Conservation (phyloP, 2,888 invertebrate genomes). For the Campopleginae sp. region DNA sequence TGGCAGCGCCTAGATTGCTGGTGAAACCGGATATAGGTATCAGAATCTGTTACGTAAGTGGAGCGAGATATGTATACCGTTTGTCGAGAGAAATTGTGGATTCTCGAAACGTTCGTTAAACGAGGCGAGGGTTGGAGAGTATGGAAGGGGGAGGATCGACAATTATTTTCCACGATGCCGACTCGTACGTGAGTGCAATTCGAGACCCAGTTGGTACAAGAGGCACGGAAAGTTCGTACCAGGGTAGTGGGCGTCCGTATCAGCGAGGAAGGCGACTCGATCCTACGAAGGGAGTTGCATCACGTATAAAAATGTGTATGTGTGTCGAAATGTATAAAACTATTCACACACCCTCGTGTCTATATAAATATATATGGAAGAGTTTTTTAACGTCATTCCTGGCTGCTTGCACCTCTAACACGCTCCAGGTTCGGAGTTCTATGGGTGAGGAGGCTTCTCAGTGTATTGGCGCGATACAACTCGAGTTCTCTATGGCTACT, state of each 20-base stretch:
- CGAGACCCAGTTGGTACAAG: slow-evolving; percentile 40
- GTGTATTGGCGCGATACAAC: slow-evolving; percentile 19
- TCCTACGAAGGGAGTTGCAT: slow-evolving; percentile 26
- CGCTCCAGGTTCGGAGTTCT: slow-evolving; percentile 35
- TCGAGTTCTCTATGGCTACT: slow-evolving; percentile 59
- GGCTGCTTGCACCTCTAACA: slow-evolving; percentile 13
- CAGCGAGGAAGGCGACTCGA: slow-evolving; percentile 42
- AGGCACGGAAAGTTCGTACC: slow-evolving; percentile 49
- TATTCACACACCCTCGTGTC: not conserved
- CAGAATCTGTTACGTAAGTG: slow-evolving; percentile 42
- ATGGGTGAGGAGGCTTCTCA: slow-evolving; percentile 5
- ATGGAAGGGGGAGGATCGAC: slow-evolving; percentile 56
- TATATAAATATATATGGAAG: slow-evolving; percentile 4
- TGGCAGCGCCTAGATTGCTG: slow-evolving; percentile 8
- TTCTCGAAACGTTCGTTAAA: slow-evolving; percentile 63
- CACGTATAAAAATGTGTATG: slow-evolving; percentile 22
- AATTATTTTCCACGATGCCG: slow-evolving; percentile 68
- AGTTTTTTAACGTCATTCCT: slow-evolving; percentile 50
- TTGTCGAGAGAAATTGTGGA: slow-evolving; percentile 54
- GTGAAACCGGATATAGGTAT: slow-evolving; percentile 38
- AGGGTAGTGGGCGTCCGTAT: slow-evolving; percentile 18
- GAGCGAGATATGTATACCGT: slow-evolving; percentile 44
- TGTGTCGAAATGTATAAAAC: slow-evolving; percentile 23
- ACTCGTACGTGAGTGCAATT: slow-evolving; percentile 66
- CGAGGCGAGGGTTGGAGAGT: slow-evolving; percentile 49